Evolutionary conservation across 2,797 vertebrate species (phyloP).

Genomic region (Vespertilio murinus): DNA sequence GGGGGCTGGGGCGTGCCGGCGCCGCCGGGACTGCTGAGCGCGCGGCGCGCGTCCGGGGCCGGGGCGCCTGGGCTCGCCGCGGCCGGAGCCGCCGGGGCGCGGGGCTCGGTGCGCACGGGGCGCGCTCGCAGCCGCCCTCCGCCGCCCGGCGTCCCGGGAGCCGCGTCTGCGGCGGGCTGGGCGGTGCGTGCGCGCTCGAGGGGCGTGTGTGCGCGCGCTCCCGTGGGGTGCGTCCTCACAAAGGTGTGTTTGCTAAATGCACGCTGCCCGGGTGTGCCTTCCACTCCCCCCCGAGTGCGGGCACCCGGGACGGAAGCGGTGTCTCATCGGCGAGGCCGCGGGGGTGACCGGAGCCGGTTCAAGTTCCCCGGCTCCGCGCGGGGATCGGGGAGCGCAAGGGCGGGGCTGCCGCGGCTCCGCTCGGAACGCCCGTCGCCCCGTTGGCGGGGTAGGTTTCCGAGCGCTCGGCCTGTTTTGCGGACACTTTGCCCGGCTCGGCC

Average conservation of each 20-base stretch:
- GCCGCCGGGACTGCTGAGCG: not conserved
- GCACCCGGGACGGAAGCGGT: not conserved
- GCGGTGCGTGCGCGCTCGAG: not conserved
- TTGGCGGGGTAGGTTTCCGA: not conserved
- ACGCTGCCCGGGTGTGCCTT: not conserved
- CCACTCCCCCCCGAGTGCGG: not conserved
- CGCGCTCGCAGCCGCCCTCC: not conserved
- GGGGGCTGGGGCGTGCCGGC: not conserved
- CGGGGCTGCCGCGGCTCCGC: not conserved
- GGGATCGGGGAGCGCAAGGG: slow-evolving; percentile 20
- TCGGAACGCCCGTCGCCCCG: not conserved
- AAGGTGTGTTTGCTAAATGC: slow-evolving; percentile 55
- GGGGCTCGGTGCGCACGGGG: not conserved
- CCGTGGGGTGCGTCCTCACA: slow-evolving; percentile 51
- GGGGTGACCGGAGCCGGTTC: not conserved
- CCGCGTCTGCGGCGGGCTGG: not conserved
- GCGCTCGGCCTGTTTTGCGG: not conserved
- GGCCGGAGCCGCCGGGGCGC: not conserved
- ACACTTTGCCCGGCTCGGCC: not conserved
- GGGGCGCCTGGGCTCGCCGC: not conserved
- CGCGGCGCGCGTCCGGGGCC: not conserved
- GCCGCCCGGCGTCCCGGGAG: not conserved
- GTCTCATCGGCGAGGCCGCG: not conserved
- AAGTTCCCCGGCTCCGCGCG: not conserved
- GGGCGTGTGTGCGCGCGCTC: not conserved